phyloP scores from a whole-genome alignment of 2,113 vertebrate genomes.

The Rhinogobius similis region DNA sequence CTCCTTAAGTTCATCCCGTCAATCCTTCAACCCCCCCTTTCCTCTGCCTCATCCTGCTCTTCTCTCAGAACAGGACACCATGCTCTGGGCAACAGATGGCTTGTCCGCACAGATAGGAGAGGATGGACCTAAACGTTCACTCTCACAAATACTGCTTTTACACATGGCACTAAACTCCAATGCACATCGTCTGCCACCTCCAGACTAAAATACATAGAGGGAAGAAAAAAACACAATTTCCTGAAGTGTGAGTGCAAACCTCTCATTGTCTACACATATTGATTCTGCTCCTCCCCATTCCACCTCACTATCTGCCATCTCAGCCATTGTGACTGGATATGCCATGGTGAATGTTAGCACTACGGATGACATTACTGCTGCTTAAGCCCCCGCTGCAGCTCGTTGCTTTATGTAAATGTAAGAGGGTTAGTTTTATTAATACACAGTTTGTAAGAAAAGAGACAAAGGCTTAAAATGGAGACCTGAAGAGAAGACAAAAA shows the following conservation, averaged over 20 bases:
- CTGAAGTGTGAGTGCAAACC: conserved; percentile 67
- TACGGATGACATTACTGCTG: conserved; percentile 49
- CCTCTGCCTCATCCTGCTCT: conserved; percentile 42
- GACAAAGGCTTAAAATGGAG: conserved; percentile 22
- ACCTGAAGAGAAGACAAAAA: conserved; percentile 53
- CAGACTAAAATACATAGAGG: conserved; percentile 25
- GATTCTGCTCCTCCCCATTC: conserved; percentile 69
- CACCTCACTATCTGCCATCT: conserved; percentile 63
- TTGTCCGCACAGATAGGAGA: conserved; percentile 76
- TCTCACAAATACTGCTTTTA: conserved; percentile 17
- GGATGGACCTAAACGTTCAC: conserved; percentile 70
- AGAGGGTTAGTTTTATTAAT: conserved; percentile 52
- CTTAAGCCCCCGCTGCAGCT: conserved; percentile 42
- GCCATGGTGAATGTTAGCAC: conserved; percentile 56
- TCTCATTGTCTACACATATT: conserved; percentile 74
- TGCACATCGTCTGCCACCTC: conserved; percentile 20
- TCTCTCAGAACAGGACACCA: conserved; percentile 72
- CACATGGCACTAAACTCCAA: conserved; percentile 39
- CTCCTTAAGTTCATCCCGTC: conserved; percentile 28
- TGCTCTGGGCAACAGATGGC: conserved; percentile 80
- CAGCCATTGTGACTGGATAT: conserved; percentile 54
- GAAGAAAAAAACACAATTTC: conserved; percentile 72
- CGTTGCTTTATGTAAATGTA: conserved; percentile 30
- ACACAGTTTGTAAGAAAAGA: conserved; percentile 35
- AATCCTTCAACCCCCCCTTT: conserved; percentile 47